A percentile compares a stretch with the other conserved stretches of the same genome.
These are phyloP conservation scores for Hypomecis punctinalis DNA, from an alignment of 2,888 invertebrate genomes.

Conservation along the genomic window DNA sequence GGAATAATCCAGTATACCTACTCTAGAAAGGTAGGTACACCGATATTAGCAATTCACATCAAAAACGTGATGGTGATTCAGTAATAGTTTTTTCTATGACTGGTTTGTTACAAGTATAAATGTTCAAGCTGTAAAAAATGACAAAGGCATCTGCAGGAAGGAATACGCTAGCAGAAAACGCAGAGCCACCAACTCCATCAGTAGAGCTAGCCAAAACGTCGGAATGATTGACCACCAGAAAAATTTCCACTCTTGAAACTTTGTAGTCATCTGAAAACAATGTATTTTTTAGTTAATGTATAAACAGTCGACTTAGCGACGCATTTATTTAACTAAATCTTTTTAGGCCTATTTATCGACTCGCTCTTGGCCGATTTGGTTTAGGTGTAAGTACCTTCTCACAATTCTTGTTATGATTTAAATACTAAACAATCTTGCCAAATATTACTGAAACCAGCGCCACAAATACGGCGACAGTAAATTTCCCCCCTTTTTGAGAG, in stretches of 20 bases:
- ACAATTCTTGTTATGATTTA: too few relatives aligned
- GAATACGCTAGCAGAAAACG: slow-evolving; percentile 63
- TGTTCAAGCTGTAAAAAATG: slow-evolving; percentile 59
- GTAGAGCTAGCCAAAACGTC: slow-evolving; percentile 61
- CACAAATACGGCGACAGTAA: too few relatives aligned
- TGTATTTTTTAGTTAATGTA: slow-evolving; percentile 16
- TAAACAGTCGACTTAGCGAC: too few relatives aligned
- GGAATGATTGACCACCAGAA: slow-evolving; percentile 66
- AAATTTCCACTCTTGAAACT: slow-evolving; percentile 67
- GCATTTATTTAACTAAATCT: too few relatives aligned
- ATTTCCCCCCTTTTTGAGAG: too few relatives aligned
- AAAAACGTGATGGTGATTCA: not conserved
- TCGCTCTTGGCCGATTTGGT: too few relatives aligned
- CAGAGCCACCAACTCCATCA: slow-evolving; percentile 57
- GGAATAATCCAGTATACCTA: too few relatives aligned
- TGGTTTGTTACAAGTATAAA: slow-evolving; percentile 58
- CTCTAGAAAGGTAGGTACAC: too few relatives aligned
- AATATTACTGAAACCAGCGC: too few relatives aligned
- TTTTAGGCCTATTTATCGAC: too few relatives aligned
- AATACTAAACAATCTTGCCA: too few relatives aligned
- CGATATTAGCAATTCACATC: not conserved
- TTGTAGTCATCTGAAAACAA: slow-evolving; percentile 43
- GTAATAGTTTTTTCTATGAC: not conserved
- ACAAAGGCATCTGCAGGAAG: slow-evolving; percentile 60
- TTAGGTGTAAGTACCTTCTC: too few relatives aligned